phyloP scores from a whole-genome alignment of 2,888 invertebrate genomes.

The Heliconius erato region DNA sequence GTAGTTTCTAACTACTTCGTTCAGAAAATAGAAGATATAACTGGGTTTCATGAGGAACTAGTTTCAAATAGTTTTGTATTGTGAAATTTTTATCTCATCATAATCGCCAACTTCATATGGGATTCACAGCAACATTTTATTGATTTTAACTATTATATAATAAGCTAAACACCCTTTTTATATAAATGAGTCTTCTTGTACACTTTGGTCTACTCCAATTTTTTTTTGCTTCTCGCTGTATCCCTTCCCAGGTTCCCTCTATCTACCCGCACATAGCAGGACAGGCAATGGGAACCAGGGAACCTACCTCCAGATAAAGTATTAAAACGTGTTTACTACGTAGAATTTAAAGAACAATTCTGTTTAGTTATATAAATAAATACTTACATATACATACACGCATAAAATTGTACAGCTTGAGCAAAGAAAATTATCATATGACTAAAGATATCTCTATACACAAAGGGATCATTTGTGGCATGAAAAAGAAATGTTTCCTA shows the following conservation, averaged over 20 bases:
- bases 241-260: no score
- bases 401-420: no score
- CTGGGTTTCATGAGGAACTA: neutral
- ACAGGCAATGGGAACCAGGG: no score
- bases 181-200: neutral
- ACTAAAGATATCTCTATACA: neutral
- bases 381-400: neutral
- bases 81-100: neutral
- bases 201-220: neutral
- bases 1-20: no score
- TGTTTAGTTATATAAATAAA: neutral
- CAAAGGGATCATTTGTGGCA: neutral
- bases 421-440: neutral
- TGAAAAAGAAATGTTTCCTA: conserved; percentile 4
- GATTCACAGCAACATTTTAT: no score
- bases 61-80: neutral
- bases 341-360: no score
- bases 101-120: no score
- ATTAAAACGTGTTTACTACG: no score
- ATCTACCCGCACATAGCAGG: no score
- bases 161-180: no score
- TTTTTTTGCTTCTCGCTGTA: neutral
- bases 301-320: no score
- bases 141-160: no score
- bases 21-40: neutral